phyloP scores from a whole-genome alignment of 2,888 invertebrate genomes.

The Teleiodes luculella region DNA sequence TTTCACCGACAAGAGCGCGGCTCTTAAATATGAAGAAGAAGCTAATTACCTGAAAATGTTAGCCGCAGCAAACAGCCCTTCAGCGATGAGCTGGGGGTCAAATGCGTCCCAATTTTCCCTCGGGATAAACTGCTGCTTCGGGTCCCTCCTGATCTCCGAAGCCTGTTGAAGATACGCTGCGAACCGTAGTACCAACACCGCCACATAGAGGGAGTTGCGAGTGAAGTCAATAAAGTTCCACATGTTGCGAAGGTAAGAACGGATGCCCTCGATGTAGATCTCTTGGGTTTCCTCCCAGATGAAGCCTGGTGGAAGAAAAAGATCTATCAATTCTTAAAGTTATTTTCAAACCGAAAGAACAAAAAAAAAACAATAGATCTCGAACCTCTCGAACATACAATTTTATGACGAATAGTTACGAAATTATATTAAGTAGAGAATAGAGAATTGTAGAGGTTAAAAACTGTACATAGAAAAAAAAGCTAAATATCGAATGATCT shows the following conservation, averaged over 20 bases:
- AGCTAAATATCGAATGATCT: too few relatives aligned
- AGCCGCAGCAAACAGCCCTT: conserved; percentile 95
- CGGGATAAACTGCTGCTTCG: conserved; percentile 85
- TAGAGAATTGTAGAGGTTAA: too few relatives aligned
- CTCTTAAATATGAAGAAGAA: too few relatives aligned
- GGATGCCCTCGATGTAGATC: conserved; percentile 91
- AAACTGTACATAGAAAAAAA: too few relatives aligned
- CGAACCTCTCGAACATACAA: too few relatives aligned
- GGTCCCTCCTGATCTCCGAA: conserved; percentile 82
- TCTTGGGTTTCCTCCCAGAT: conserved; percentile 96
- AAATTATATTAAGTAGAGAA: too few relatives aligned
- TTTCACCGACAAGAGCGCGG: too few relatives aligned
- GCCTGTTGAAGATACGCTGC: conserved; percentile 88
- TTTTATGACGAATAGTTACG: too few relatives aligned
- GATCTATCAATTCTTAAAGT: too few relatives aligned
- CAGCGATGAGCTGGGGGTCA: conserved; percentile 95
- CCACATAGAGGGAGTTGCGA: conserved; percentile 90
- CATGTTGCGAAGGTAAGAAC: conserved; percentile 91
- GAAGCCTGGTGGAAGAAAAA: conserved; percentile 87
- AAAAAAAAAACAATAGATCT: too few relatives aligned
- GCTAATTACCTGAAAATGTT: conserved; percentile 94
- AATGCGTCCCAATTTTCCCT: conserved; percentile 94
- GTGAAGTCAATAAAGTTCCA: conserved; percentile 99
- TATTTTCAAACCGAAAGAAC: too few relatives aligned
- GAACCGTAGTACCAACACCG: conserved; percentile 82